phyloP scores from a whole-genome alignment of 1,140 invertebrate genomes.

The Probaryconus sp. region DNA sequence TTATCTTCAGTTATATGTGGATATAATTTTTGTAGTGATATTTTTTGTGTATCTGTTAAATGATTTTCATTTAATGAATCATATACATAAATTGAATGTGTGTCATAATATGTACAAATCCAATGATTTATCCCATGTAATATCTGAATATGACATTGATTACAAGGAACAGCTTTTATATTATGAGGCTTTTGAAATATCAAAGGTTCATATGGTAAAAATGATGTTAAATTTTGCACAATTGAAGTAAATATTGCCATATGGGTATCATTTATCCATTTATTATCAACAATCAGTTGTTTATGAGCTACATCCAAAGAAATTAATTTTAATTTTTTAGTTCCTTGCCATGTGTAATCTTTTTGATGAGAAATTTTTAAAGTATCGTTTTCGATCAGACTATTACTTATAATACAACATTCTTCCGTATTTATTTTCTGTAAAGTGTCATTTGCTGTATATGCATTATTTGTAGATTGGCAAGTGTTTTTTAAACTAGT shows the following conservation, averaged over 20 bases:
- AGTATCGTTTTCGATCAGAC: too few species aligned
- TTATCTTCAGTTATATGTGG: constrained; percentile 1
- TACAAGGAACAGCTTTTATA: constrained; percentile 12
- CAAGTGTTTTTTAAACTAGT: too few species aligned
- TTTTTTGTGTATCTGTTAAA: constrained; percentile 12
- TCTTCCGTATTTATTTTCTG: too few species aligned
- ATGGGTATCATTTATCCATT: constrained; percentile 5
- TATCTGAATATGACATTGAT: constrained; percentile 15
- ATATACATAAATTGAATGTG: constrained; percentile 5
- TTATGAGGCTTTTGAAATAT: constrained; percentile 13
- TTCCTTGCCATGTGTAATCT: constrained; percentile 29
- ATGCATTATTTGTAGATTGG: too few species aligned
- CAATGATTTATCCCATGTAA: constrained; percentile 26
- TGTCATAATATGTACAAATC: constrained; percentile 27
- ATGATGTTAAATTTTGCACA: constrained; percentile 19
- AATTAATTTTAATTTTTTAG: constrained; percentile 11
- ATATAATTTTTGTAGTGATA: constrained; percentile 15
- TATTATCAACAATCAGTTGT: constrained; percentile 15
- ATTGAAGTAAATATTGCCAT: constrained; percentile 26
- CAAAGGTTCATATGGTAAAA: constrained; percentile 23
- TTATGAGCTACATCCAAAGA: constrained; percentile 6
- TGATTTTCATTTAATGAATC: constrained; percentile 26
- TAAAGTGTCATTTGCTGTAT: too few species aligned
- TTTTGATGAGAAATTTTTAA: too few species aligned
- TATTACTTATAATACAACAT: too few species aligned